phyloP scores from a whole-genome alignment of 2,888 invertebrate species.

The Hypolimnas misippus region DNA sequence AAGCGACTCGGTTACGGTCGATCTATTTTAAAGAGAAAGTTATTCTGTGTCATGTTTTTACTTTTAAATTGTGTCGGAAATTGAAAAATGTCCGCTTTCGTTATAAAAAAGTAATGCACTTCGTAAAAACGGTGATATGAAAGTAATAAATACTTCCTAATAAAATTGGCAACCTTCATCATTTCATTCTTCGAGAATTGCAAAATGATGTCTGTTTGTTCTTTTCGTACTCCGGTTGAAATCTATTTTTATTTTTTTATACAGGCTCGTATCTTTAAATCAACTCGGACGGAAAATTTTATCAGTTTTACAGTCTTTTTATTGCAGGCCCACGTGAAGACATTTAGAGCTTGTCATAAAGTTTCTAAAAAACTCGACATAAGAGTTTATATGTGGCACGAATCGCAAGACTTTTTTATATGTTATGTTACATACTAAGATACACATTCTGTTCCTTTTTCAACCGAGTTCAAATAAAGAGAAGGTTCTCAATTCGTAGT shows the following conservation, averaged over 20 bases:
- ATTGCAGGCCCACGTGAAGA: conserved; percentile 3
- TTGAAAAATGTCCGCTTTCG: conserved; percentile 11
- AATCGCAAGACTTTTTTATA: background rate
- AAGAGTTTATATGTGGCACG: background rate
- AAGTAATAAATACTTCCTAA: background rate
- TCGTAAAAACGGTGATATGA: background rate
- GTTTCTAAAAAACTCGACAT: conserved; percentile 4
- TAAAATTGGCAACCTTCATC: background rate
- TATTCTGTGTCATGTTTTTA: conserved; percentile 22
- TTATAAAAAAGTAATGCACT: conserved; percentile 11
- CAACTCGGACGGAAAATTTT: conserved; percentile 5
- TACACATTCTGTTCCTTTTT: background rate
- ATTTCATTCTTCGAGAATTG: background rate
- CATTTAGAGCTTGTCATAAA: conserved; percentile 9
- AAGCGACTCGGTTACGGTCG: conserved; percentile 22
- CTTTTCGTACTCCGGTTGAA: no score
- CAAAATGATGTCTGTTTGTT: background rate
- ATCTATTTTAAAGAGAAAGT: conserved; percentile 35
- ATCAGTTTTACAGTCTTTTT: conserved; percentile 7
- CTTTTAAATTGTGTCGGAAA: conserved; percentile 26
- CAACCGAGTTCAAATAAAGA: no score
- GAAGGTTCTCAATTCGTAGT: no score
- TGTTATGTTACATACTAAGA: background rate
- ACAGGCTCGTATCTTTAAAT: background rate
- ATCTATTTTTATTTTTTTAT: no score